These are phyloP conservation scores for Meandrusa payeni DNA, from an alignment of 2,888 invertebrate species.

Conservation along the genomic window DNA sequence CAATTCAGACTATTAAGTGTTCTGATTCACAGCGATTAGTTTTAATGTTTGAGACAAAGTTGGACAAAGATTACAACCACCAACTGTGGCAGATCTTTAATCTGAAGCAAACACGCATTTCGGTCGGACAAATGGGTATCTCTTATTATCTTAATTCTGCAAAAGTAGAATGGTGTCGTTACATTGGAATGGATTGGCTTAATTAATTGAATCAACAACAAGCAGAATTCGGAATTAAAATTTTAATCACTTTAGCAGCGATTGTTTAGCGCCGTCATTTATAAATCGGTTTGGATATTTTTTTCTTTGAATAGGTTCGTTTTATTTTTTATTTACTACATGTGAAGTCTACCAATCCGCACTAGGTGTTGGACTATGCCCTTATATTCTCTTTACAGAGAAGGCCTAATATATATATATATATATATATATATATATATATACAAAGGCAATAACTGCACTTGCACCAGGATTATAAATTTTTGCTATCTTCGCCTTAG, in stretches of 20 bases:
- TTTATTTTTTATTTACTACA: neutral
- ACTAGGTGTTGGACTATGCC: too few relatives aligned
- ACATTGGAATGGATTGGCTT: neutral
- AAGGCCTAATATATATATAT: too few relatives aligned
- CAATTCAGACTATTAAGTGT: slow-evolving; percentile 6
- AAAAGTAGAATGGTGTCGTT: neutral
- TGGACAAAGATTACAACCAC: slow-evolving; percentile 15
- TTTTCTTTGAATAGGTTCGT: neutral
- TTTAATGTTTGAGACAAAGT: slow-evolving; percentile 9
- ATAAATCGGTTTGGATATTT: too few relatives aligned
- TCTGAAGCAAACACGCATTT: slow-evolving; percentile 16
- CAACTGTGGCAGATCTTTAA: slow-evolving; percentile 5
- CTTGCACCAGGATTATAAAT: too few relatives aligned
- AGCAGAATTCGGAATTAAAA: too few relatives aligned
- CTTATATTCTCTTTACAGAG: too few relatives aligned
- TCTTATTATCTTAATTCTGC: slow-evolving; percentile 6
- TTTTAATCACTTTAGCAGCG: too few relatives aligned
- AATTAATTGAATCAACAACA: neutral
- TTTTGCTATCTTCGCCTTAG: too few relatives aligned
- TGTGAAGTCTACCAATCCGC: too few relatives aligned
- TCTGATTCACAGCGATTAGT: slow-evolving; percentile 16
- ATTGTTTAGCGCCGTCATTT: too few relatives aligned
- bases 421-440: too few relatives aligned
- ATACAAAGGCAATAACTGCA: too few relatives aligned
- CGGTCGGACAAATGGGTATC: slow-evolving; percentile 11